Evolutionary conservation across 2,888 invertebrate species (phyloP), one percentile per base, ranked within the genome.

Genomic region (Pseudanteris insignis): DNA sequence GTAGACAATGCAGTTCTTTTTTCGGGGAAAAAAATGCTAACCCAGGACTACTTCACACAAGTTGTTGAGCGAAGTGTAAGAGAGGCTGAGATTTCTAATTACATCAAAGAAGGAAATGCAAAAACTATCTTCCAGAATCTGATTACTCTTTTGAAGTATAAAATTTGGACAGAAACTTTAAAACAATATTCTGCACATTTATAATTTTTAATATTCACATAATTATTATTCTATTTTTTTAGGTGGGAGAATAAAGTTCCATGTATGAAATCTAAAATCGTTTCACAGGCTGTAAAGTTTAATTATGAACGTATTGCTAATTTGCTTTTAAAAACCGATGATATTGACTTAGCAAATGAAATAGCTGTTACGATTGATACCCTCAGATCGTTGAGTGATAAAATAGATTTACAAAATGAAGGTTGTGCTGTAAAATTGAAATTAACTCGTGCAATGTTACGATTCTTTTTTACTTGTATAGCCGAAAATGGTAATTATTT

Each of bases 401-500:
- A 82, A 34, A 82, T 84, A 25, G 84, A 85, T 9, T 83, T 87
- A 7, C 85, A 86, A 0, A 86, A 86, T 28, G 84, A 89, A 1
- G 87, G 89, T 68, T 86, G 86, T 1, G 82, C 86, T 5, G 48
- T 48, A 8, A 57, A 57, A 9, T 77, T 91, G 11, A 90, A 88
- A 77, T 81, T 91, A 9, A 86, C 90, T 0, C 85, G 87, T 64
- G 86, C 89, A 0, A 86, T 87, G 3, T 88, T 90, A 2, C 86
- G 88, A 68, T 92, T 91, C 73, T 92, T 91, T 78, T 92, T 90
- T 75, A 83, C 88, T 53, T 89, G 89, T 69, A 83, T 91, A 54
- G 85, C 85, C 46, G 86, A 89, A 69, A 80, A 83, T 77, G 88
- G 90, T 88, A 33, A n/a, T n/a, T n/a, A n/a, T n/a, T n/a, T n/a